These are phyloP conservation scores for Scaptomyza montana DNA, from an alignment of 1,140 invertebrate genomes.

Conservation along the genomic window DNA sequence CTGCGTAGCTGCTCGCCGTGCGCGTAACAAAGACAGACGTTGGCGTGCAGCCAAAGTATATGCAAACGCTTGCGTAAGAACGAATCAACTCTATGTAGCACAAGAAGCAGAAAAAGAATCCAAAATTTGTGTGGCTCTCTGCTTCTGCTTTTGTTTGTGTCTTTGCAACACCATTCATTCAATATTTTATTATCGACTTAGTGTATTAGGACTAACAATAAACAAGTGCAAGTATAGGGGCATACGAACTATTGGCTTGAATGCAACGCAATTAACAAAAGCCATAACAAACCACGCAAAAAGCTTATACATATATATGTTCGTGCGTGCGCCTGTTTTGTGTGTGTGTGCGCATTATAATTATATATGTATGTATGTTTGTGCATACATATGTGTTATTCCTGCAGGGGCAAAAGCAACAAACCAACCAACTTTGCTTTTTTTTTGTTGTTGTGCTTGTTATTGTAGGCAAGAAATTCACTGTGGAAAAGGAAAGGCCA, in stretches of 20 bases:
- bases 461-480: constrained; percentile 45
- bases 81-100: constrained; percentile 36
- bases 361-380: constrained; percentile 37
- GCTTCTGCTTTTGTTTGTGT: constrained; percentile 59
- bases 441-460: constrained; percentile 39
- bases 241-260: constrained; percentile 9
- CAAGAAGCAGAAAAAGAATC: constrained; percentile 56
- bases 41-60: constrained; percentile 41
- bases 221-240: constrained; percentile 20
- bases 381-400: constrained; percentile 43
- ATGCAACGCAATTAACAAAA: constrained; percentile 30
- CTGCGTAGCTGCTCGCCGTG: constrained; percentile 44
- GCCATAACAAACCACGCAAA: constrained; percentile 39
- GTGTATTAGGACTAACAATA: constrained; percentile 26
- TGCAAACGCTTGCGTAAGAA: constrained; percentile 42
- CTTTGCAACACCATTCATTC: constrained; percentile 45
- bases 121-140: constrained; percentile 48
- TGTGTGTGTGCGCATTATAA: constrained; percentile 49
- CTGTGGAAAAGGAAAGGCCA: constrained; percentile 34
- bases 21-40: constrained; percentile 46
- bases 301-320: constrained; percentile 32
- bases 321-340: constrained; percentile 26
- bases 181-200: constrained; percentile 41
- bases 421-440: constrained; percentile 45
- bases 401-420: constrained; percentile 53